Conservation (phyloP, 2,797 vertebrate genomes). For the Pteropus rufus region DNA sequence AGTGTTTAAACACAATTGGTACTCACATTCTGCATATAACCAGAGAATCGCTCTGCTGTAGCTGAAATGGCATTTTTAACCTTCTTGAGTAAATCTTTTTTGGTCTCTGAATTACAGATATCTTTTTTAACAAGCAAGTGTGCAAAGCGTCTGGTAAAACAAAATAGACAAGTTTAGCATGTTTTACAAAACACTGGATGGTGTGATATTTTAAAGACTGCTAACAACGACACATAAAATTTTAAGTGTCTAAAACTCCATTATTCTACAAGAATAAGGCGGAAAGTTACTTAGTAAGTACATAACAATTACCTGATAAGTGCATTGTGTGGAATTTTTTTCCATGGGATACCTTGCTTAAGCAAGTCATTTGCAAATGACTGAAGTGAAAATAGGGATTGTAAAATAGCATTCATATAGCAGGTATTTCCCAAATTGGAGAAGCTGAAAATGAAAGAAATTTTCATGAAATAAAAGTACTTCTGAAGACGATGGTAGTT, state of each 20-base stretch:
- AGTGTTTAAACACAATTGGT: conserved; percentile 22
- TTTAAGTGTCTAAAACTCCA: neutral
- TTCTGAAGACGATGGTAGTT: conserved; percentile 35
- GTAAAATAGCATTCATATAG: conserved; percentile 99
- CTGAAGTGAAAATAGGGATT: conserved; percentile 97
- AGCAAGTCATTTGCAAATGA: conserved; percentile 97
- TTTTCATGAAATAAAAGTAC: neutral
- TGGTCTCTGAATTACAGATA: conserved; percentile 93
- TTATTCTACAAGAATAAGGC: conserved; percentile 22
- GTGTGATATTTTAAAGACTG: conserved; percentile 8
- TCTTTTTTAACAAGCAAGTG: conserved; percentile 97
- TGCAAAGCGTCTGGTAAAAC: conserved; percentile 92
- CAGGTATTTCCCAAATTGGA: conserved; percentile 99
- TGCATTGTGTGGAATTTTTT: conserved; percentile 94
- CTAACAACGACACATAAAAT: conserved; percentile 26
- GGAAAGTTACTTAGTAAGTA: neutral
- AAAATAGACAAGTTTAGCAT: conserved; percentile 48
- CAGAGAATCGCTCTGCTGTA: conserved; percentile 98
- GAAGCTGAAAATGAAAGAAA: conserved; percentile 86
- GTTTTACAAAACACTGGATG: conserved; percentile 51
- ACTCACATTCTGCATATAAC: conserved; percentile 99
- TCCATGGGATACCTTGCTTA: conserved; percentile 96
- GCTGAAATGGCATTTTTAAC: conserved; percentile 98
- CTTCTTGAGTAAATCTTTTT: conserved; percentile 96
- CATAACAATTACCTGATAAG: conserved; percentile 90